Evolutionary conservation across 2,888 invertebrate genomes (phyloP), one percentile per base, ranked within the genome.

Genomic region (Hyposoter didymator): DNA sequence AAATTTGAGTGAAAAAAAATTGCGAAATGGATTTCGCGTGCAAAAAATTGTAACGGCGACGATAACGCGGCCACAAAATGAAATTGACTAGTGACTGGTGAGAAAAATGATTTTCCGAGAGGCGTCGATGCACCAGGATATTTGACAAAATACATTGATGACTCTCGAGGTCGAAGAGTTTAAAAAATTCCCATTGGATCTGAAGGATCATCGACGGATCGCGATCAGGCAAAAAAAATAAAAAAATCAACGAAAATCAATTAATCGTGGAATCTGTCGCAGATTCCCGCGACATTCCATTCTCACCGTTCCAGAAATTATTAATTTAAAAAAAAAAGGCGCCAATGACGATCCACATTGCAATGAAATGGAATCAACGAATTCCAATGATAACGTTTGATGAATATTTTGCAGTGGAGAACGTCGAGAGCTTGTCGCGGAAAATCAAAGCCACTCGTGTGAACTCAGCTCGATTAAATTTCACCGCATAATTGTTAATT

Each of bases 1-100:
- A n/a, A n/a, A n/a, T n/a, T n/a, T n/a, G n/a, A n/a, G n/a, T n/a
- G n/a, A n/a, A n/a, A n/a, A n/a, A n/a, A n/a, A n/a, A n/a, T n/a
- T n/a, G n/a, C n/a, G n/a, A n/a, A n/a, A n/a, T n/a, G n/a, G n/a
- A n/a, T n/a, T n/a, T n/a, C n/a, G n/a, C n/a, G 70, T 12, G n/a
- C 10, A 28, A 72, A 39, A 66, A 64, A 39, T 28, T 45, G 55
- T 17, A n/a, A 45, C 35, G 14, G 49, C 35, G 35, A 72, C n/a
- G 35, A 49, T 19, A 35, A 55, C 52, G 43, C 43, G 22, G 14
- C 2, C 19, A 22, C 47, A 47, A 84, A 81, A 78, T 59, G 67
- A 78, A 78, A 84, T 78, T 84, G 14, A 39, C 72, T 73, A 74
- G 81, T 78, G 81, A 84, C 78, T 35, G 67, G 59, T 78, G 78